Percentiles rank a stretch among this genome's conserved stretches.
phyloP scores from a whole-genome alignment of 92 coral and sea anemone species.

The Umimayanthus chanpuru region DNA sequence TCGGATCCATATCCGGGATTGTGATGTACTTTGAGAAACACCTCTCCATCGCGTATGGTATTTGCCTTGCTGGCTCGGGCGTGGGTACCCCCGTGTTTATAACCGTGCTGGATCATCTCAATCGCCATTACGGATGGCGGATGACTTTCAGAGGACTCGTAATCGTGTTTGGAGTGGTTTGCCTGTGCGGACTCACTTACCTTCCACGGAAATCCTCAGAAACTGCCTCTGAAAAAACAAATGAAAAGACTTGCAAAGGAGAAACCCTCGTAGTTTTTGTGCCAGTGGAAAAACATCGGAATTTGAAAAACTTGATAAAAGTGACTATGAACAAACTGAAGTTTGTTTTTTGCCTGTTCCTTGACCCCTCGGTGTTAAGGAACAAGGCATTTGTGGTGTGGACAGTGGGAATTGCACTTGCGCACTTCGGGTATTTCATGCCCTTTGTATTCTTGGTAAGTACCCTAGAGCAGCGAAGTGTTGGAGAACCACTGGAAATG shows the following conservation, averaged over 20 bases:
- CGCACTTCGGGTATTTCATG: constrained; percentile 84
- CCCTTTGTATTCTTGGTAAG: constrained; percentile 93
- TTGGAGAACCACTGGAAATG: neutral
- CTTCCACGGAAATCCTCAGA: constrained; percentile 45
- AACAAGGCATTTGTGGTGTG: constrained; percentile 76
- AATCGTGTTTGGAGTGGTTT: constrained; percentile 53
- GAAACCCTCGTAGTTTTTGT: neutral
- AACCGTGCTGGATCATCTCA: constrained; percentile 53
- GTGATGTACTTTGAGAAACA: constrained; percentile 71
- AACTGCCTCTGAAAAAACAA: neutral
- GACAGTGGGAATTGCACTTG: constrained; percentile 69
- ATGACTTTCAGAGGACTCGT: constrained; percentile 68
- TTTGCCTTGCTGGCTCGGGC: constrained; percentile 73
- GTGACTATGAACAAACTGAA: neutral
- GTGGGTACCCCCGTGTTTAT: constrained; percentile 62
- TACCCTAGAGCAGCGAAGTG: neutral
- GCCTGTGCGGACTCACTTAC: constrained; percentile 62
- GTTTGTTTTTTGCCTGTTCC: constrained; percentile 25
- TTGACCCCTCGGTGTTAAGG: constrained; percentile 64
- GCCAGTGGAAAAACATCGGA: neutral
- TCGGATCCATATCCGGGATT: constrained; percentile 73
- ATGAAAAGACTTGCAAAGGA: neutral
- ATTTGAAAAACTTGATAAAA: neutral
- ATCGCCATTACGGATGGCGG: constrained; percentile 57
- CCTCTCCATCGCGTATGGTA: constrained; percentile 73